Evolutionary conservation across 2,797 vertebrate genomes (phyloP).

Genomic region (Pangasius larnaudii): DNA sequence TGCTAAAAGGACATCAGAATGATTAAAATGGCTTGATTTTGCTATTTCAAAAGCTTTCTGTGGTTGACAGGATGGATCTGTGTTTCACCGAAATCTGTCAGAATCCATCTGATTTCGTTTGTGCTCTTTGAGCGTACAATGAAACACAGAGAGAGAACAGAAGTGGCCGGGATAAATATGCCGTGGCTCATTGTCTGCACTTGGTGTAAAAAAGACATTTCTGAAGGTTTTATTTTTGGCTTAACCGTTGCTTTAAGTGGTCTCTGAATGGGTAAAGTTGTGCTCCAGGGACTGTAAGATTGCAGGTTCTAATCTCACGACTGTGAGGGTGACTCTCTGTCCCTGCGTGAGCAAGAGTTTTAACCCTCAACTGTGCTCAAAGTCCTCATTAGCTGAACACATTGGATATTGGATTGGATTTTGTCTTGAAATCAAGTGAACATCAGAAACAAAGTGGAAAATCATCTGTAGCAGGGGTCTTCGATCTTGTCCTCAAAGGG

Average conservation of each 20-base stretch:
- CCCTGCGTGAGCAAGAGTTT: background rate
- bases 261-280: background rate
- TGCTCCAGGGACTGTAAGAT: too few species aligned
- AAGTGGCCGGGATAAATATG: background rate
- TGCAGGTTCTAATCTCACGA: background rate
- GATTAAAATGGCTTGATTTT: conserved; percentile 4
- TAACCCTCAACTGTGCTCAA: background rate
- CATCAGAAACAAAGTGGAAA: background rate
- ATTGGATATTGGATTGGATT: background rate
- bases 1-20: background rate
- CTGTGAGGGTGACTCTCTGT: background rate
- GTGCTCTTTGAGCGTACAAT: conserved; percentile 11
- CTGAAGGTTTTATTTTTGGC: background rate
- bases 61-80: conserved; percentile 36
- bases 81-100: conserved; percentile 30
- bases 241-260: background rate
- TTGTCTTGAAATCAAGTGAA: background rate
- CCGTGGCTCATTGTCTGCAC: background rate
- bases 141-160: background rate
- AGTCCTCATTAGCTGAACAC: background rate
- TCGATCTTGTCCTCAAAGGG: background rate
- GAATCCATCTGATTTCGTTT: conserved; percentile 38
- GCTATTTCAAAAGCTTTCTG: conserved; percentile 20
- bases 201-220: background rate
- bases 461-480: background rate